Evolutionary conservation across 2,113 vertebrate species (phyloP).

Genomic region (Peucedramus taeniatus): DNA sequence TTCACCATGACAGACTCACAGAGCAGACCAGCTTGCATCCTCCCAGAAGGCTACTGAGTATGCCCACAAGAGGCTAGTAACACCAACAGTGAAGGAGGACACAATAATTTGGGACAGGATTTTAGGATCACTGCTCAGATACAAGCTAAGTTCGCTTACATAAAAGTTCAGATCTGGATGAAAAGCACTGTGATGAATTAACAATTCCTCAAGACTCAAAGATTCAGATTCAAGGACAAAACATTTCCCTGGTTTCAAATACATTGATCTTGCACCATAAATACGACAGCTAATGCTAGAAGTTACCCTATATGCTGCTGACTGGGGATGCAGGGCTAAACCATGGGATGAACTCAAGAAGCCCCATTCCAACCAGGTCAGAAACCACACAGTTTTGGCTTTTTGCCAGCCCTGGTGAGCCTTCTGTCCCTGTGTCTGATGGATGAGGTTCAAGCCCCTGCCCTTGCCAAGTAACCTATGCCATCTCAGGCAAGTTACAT

Average conservation of each 20-base stretch:
- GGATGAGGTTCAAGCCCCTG: neutral
- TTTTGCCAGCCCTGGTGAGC: neutral
- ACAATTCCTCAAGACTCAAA: neutral
- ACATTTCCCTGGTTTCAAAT: neutral
- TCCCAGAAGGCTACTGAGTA: neutral
- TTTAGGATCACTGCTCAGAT: neutral
- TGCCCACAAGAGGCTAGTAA: neutral
- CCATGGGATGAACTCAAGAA: neutral
- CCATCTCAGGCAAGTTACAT: neutral
- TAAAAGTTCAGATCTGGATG: neutral
- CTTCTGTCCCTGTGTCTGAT: neutral
- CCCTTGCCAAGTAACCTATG: neutral
- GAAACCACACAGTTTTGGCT: accelerated
- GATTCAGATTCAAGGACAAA: neutral
- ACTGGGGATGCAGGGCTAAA: neutral
- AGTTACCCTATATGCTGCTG: neutral
- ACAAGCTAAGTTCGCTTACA: accelerated
- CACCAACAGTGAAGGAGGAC: neutral
- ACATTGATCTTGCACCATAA: neutral
- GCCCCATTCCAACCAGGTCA: neutral
- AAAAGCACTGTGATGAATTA: neutral
- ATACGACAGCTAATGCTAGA: neutral
- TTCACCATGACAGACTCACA: neutral
- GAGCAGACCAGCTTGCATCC: neutral
- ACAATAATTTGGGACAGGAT: neutral